These are phyloP conservation scores for Trichoplusia ni DNA, from an alignment of 1,140 invertebrate species.

Conservation along the genomic window DNA sequence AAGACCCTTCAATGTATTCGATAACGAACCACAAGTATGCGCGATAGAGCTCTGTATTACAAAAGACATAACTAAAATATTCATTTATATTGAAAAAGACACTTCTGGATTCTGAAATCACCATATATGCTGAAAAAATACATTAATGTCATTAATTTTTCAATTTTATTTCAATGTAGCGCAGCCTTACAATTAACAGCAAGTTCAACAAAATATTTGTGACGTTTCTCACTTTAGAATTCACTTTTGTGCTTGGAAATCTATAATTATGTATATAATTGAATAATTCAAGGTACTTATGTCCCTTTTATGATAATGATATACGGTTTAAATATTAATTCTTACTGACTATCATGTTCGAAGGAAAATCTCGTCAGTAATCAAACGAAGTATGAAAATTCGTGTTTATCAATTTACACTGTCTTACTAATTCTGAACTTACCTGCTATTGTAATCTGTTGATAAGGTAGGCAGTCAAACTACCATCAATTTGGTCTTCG, in stretches of 20 bases:
- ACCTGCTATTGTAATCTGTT: slow-evolving; percentile 6
- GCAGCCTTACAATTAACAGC: not conserved
- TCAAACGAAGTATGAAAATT: slow-evolving; percentile 6
- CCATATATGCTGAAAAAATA: not conserved
- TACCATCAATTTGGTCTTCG: slow-evolving; percentile 22
- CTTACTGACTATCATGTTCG: slow-evolving; percentile 29
- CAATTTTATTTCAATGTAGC: not conserved
- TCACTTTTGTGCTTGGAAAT: slow-evolving; percentile 22
- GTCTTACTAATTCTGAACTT: slow-evolving; percentile 8
- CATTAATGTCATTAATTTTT: not conserved
- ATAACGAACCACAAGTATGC: slow-evolving; percentile 47
- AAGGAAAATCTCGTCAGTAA: slow-evolving; percentile 5
- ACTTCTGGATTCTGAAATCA: not conserved
- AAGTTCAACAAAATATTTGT: not conserved
- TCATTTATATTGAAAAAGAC: no score
- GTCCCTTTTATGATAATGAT: slow-evolving; percentile 39
- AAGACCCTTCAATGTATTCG: slow-evolving; percentile 51
- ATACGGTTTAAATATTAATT: slow-evolving; percentile 33
- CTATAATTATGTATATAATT: slow-evolving; percentile 30
- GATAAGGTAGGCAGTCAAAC: slow-evolving; percentile 15
- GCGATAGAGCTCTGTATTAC: not conserved
- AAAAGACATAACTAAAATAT: not conserved
- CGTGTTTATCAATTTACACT: slow-evolving; percentile 15
- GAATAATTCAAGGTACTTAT: slow-evolving; percentile 29
- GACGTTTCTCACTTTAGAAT: not conserved